Conservation (phyloP, 64 coral and sea anemone genomes). For the Porites australiensis region DNA sequence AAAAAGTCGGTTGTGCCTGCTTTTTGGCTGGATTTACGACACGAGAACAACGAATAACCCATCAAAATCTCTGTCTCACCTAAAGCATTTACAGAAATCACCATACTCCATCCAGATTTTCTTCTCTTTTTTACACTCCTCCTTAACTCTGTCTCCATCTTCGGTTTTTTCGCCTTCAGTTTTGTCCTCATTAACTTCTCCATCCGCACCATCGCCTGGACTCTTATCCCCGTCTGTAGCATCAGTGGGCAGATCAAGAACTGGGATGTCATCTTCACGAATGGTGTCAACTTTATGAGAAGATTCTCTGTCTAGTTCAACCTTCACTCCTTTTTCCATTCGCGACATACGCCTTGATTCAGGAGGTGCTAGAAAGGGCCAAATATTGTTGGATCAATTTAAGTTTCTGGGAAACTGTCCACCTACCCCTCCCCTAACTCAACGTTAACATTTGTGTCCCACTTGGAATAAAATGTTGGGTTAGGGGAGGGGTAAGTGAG, state of each 20-base stretch:
- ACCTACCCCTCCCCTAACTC: too few relatives aligned
- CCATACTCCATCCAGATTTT: conserved; percentile 99
- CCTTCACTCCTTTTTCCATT: conserved; percentile 68
- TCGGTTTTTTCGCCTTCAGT: conserved; percentile 73
- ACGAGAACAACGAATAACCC: not conserved
- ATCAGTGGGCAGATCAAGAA: conserved; percentile 51
- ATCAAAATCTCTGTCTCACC: conserved; percentile 38
- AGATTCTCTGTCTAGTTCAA: conserved; percentile 51
- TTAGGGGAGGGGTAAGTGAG: too few relatives aligned
- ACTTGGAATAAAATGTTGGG: too few relatives aligned
- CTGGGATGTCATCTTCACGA: conserved; percentile 27
- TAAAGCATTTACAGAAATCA: conserved; percentile 99
- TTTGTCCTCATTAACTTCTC: conserved; percentile 78
- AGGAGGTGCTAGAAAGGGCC: conserved; percentile 39
- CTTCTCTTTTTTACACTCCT: conserved; percentile 75
- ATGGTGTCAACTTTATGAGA: conserved; percentile 37
- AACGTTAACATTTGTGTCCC: too few relatives aligned
- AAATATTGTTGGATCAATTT: not conserved
- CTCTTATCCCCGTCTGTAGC: conserved; percentile 61
- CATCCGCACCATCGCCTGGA: conserved; percentile 64
- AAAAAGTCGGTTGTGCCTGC: too few relatives aligned
- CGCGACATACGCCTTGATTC: conserved; percentile 73
- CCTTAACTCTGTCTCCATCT: conserved; percentile 68
- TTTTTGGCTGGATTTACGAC: too few relatives aligned
- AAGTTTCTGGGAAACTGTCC: too few relatives aligned